Evolutionary conservation across 2,888 invertebrate genomes (phyloP).

Genomic region (Aphrophora alni): DNA sequence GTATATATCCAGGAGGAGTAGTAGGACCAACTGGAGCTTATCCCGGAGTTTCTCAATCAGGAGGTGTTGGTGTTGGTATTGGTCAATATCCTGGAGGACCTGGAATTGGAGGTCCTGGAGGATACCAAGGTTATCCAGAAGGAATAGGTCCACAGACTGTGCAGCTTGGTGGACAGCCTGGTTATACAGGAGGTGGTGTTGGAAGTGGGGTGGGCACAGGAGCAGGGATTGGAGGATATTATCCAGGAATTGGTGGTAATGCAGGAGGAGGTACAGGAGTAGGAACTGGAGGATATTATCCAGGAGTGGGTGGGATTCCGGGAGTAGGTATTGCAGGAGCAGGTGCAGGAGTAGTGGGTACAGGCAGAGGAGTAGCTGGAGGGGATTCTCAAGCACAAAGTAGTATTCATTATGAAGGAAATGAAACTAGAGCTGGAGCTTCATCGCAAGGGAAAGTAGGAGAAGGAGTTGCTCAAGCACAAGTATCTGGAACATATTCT

Average conservation of each 20-base stretch:
- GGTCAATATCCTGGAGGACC: constrained; percentile 33
- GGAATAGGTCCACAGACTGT: not conserved
- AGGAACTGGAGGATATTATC: constrained; percentile 40
- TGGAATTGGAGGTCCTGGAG: constrained; percentile 17
- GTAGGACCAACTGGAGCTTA: constrained; percentile 29
- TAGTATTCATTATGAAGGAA: constrained; percentile 50
- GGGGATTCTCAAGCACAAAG: constrained; percentile 52
- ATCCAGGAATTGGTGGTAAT: constrained; percentile 37
- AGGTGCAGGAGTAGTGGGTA: constrained; percentile 36
- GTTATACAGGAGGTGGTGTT: constrained; percentile 10
- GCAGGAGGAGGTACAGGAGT: constrained; percentile 35
- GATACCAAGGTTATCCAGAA: constrained; percentile 31
- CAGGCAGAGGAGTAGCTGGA: constrained; percentile 35
- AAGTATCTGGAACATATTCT: constrained; percentile 77
- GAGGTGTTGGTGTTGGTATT: constrained; percentile 23
- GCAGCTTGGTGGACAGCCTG: constrained; percentile 20
- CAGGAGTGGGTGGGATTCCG: constrained; percentile 35
- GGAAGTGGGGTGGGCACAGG: constrained; percentile 38
- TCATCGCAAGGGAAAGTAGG: constrained; percentile 78
- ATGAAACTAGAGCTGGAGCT: constrained; percentile 72
- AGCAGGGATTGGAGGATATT: constrained; percentile 17
- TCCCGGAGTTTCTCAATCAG: constrained; percentile 25
- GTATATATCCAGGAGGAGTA: constrained; percentile 37
- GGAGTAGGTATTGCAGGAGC: constrained; percentile 12
- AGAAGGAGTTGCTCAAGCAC: constrained; percentile 79